Conservation (phyloP, 1,140 invertebrate species). For the Planococcus citri region DNA sequence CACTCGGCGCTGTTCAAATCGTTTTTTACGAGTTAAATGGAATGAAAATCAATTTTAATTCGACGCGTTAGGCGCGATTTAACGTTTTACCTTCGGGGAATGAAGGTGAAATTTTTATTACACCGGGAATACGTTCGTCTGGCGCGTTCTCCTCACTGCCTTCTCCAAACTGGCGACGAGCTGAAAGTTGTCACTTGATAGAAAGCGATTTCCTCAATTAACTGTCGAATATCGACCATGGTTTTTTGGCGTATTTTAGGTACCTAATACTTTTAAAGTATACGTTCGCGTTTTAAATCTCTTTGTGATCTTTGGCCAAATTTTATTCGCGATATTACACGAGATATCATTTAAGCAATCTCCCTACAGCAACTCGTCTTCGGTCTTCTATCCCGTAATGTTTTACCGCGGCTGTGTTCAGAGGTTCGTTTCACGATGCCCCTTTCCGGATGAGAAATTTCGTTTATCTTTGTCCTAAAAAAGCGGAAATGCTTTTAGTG, state of each 20-base stretch:
- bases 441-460: background rate
- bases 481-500: background rate
- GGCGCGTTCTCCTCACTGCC: no score
- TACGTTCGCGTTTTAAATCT: no score
- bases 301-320: background rate
- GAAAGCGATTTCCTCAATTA: no score
- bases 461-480: background rate
- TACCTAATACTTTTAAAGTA: no score
- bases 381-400: background rate
- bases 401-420: no score
- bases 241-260: no score
- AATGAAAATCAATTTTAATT: slow-evolving; percentile 4
- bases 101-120: background rate
- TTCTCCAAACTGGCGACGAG: no score
- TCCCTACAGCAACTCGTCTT: background rate
- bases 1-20: background rate
- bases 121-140: no score
- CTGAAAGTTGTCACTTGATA: no score
- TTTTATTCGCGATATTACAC: background rate
- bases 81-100: background rate
- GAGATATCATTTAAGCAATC: background rate
- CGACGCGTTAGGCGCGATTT: background rate
- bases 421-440: no score
- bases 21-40: background rate
- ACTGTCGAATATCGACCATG: no score